Percentiles rank a stretch among this genome's conserved stretches.
Conservation (phyloP, 2,113 vertebrate species). For the Mastomys coucha region DNA sequence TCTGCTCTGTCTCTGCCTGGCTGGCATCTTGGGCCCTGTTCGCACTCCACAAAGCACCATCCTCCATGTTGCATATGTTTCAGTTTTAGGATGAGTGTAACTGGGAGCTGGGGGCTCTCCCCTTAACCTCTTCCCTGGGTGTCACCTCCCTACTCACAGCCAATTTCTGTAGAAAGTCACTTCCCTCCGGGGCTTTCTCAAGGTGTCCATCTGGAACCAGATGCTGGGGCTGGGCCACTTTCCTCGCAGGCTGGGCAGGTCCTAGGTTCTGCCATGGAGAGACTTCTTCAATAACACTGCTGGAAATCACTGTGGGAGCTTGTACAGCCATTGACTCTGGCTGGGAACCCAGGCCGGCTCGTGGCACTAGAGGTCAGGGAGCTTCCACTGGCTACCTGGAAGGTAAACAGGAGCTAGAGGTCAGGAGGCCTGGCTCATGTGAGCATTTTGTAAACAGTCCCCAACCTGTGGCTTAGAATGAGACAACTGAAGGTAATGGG, state of each 20-base stretch:
- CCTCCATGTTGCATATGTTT: neutral
- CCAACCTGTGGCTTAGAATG: neutral
- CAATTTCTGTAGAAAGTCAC: neutral
- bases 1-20: neutral
- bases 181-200: neutral
- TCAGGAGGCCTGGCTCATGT: too few relatives aligned
- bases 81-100: too few relatives aligned
- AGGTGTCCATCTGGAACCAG: neutral
- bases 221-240: neutral
- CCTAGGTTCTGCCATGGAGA: rapidly evolving
- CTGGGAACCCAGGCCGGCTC: neutral
- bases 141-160: slow-evolving; percentile 9
- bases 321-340: neutral
- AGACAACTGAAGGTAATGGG: neutral
- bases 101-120: neutral
- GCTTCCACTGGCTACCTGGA: neutral
- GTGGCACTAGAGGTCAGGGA: neutral
- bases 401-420: neutral
- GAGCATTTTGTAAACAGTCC: neutral
- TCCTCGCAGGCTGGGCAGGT: neutral
- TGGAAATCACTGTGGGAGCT: rapidly evolving
- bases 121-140: rapidly evolving
- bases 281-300: rapidly evolving
- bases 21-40: neutral
- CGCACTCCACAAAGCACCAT: too few relatives aligned